phyloP scores from a whole-genome alignment of 2,888 invertebrate species.

The Lithosia quadra region DNA sequence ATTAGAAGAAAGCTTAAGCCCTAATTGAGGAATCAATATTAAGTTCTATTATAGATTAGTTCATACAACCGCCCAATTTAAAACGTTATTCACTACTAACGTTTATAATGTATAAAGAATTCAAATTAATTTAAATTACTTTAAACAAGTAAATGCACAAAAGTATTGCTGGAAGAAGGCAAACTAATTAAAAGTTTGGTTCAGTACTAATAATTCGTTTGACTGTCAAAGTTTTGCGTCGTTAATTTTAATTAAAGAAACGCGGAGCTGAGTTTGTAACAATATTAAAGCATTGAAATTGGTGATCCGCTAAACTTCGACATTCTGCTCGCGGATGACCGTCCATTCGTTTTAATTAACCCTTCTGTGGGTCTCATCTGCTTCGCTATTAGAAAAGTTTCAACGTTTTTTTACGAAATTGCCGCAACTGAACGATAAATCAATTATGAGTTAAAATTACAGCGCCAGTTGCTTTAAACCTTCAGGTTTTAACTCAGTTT shows the following conservation, averaged over 20 bases:
- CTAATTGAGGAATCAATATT: background rate
- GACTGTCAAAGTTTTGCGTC: slow-evolving; percentile 86
- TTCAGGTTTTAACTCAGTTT: background rate
- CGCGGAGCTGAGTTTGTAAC: slow-evolving; percentile 83
- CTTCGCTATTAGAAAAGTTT: slow-evolving; percentile 73
- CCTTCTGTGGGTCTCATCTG: slow-evolving; percentile 76
- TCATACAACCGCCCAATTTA: background rate
- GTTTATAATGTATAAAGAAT: slow-evolving; percentile 64
- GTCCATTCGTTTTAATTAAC: slow-evolving; percentile 85
- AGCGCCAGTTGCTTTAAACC: slow-evolving; percentile 44
- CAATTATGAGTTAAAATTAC: slow-evolving; percentile 69
- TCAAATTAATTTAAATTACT: slow-evolving; percentile 82
- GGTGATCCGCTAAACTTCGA: slow-evolving; percentile 86
- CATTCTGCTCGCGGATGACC: slow-evolving; percentile 80
- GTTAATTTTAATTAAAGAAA: slow-evolving; percentile 88
- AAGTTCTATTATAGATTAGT: slow-evolving; percentile 22
- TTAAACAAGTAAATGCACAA: slow-evolving; percentile 78
- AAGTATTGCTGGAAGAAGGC: slow-evolving; percentile 81
- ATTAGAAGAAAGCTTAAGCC: slow-evolving; percentile 1
- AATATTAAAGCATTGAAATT: slow-evolving; percentile 86
- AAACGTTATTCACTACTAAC: slow-evolving; percentile 22
- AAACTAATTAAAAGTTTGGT: slow-evolving; percentile 86
- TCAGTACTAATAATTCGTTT: slow-evolving; percentile 87
- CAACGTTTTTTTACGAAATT: slow-evolving; percentile 59
- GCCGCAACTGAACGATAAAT: slow-evolving; percentile 68